phyloP scores from a whole-genome alignment of 2,797 vertebrate genomes.

The Protonibea diacanthus region DNA sequence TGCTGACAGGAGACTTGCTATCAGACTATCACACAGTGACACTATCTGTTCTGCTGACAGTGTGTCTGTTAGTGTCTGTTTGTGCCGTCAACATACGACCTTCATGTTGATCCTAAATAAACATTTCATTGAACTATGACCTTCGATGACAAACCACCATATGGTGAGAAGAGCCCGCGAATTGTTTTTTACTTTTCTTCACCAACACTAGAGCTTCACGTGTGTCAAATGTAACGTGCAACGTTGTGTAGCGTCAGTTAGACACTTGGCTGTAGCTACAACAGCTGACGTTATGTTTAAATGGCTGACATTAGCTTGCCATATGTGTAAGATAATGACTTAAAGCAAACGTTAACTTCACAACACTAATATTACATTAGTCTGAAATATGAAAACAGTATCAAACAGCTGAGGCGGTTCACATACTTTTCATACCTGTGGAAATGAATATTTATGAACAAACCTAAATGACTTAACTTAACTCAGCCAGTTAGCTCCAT shows the following conservation, averaged over 20 bases:
- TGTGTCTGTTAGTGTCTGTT: accelerated
- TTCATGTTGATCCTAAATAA: not conserved
- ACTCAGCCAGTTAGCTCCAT: slow-evolving; percentile 11
- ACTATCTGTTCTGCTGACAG: not conserved
- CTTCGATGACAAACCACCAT: not conserved
- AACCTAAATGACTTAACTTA: not conserved
- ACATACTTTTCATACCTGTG: no score
- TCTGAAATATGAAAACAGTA: no score
- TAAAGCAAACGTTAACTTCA: not conserved
- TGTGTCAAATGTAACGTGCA: not conserved
- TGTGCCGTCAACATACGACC: not conserved
- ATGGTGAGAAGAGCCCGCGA: not conserved
- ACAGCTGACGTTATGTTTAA: not conserved
- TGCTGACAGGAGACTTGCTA: slow-evolving; percentile 20
- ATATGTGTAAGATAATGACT: not conserved
- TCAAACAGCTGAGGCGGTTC: no score
- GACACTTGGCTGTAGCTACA: not conserved
- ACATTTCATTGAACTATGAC: not conserved
- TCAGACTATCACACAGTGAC: not conserved
- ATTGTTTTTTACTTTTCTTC: not conserved
- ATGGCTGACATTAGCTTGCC: not conserved
- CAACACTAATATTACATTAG: not conserved
- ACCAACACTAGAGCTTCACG: no score
- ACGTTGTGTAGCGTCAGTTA: not conserved
- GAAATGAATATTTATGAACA: not conserved